phyloP scores from a whole-genome alignment of 2,113 vertebrate species.

The Alectura lathami region DNA sequence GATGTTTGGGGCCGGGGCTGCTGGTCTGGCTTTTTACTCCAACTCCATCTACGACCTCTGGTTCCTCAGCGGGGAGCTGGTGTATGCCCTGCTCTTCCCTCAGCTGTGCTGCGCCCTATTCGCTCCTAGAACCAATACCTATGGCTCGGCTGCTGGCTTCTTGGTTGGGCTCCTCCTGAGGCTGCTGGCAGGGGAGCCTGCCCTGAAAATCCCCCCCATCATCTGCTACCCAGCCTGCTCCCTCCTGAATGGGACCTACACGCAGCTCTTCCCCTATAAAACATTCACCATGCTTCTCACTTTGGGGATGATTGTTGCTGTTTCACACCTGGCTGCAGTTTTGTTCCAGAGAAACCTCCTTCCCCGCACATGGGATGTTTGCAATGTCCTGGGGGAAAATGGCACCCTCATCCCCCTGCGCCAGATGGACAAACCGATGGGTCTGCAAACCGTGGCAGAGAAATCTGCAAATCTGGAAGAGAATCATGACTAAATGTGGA shows the following conservation, averaged over 20 bases:
- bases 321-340: constrained; percentile 65
- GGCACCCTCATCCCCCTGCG: background rate
- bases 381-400: background rate
- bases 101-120: constrained; percentile 85
- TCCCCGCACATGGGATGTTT: constrained; percentile 74
- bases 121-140: constrained; percentile 74
- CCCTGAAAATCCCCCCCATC: constrained; percentile 63
- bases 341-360: constrained; percentile 75
- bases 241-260: constrained; percentile 57
- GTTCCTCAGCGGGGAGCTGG: constrained; percentile 84
- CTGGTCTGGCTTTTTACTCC: constrained; percentile 77
- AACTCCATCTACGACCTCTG: constrained; percentile 82
- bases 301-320: constrained; percentile 39
- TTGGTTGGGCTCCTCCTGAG: constrained; percentile 73
- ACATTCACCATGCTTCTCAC: constrained; percentile 77
- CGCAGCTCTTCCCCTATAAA: constrained; percentile 79
- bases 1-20: constrained; percentile 74
- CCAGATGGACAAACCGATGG: background rate
- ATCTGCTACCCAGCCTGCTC: constrained; percentile 76
- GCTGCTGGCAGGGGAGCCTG: constrained; percentile 78
- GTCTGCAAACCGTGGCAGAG: fast-evolving
- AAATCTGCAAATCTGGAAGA: too few species aligned
- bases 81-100: constrained; percentile 83
- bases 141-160: constrained; percentile 76
- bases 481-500: background rate